Evolutionary conservation across 1,140 invertebrate species (phyloP), one percentile per base, ranked within the genome.

Genomic region (Homalodisca vitripennis): DNA sequence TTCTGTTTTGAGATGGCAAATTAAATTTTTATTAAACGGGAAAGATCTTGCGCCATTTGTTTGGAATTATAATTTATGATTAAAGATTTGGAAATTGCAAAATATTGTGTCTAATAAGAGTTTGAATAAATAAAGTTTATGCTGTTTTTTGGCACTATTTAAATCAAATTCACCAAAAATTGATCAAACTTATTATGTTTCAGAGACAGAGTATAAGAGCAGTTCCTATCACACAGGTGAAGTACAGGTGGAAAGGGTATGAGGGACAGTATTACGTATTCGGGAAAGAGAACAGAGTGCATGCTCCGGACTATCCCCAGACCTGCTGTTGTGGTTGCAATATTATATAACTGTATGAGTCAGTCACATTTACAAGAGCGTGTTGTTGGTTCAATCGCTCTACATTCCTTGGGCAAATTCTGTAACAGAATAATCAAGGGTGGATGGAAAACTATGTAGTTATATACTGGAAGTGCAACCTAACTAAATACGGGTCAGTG

Each of bases 291-390:
- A 79, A 82, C 66, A 80, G 78, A 70, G 81, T 84, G 2, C 76
- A 81, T 72, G 79, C 82, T 3, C 81, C 83, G 10, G 80, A 84
- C 71, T 86, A 86, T 73, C 85, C 84, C 22, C 82, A 85, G 71
- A 82, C 78, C 30, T 85, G 82, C 75, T 85, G 82, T 71, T 86
- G 84, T 73, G 83, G 84, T 1, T 85, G 84, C 73, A 72, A 51
- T 63, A 76, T 84, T 29, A 32, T 82, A 17, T 68, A 51, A 60
- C 65, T 26, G 55, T 26, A n/a, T n/a, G n/a, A n/a, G n/a, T n/a
- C n/a, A n/a, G n/a, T n/a, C n/a, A n/a, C n/a, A n/a, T n/a, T n/a
- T n/a, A n/a, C n/a, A n/a, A n/a, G n/a, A n/a, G n/a, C 34, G 17
- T 10, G 34, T 41, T 41, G 34, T 41, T 10, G 34, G 34, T 17